These are phyloP conservation scores for Zaprionus africanus DNA, from an alignment of 1,140 invertebrate genomes.

Conservation along the genomic window DNA sequence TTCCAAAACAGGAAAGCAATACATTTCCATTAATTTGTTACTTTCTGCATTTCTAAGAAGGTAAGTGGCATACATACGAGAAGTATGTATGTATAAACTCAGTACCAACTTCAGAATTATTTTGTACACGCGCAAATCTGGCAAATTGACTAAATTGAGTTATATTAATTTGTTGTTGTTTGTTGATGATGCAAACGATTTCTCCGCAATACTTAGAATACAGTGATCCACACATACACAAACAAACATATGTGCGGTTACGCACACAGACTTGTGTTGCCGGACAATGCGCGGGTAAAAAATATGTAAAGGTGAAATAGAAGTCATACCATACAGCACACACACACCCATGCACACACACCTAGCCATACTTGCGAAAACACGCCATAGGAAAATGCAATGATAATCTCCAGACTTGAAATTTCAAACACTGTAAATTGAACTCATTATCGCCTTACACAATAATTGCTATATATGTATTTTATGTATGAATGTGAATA, in stretches of 20 bases:
- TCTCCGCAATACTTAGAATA: conserved; percentile 52
- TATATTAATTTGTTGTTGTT: conserved; percentile 29
- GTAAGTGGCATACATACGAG: conserved; percentile 45
- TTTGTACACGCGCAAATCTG: conserved; percentile 7
- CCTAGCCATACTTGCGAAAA: conserved; percentile 26
- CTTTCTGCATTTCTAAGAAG: conserved; percentile 43
- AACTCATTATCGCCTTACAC: conserved; percentile 44
- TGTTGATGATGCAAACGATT: conserved; percentile 68
- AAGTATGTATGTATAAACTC: not conserved
- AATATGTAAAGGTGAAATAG: conserved; percentile 81
- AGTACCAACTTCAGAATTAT: not conserved
- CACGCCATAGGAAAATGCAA: conserved; percentile 67
- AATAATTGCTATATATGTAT: not conserved
- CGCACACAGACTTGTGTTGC: conserved; percentile 31
- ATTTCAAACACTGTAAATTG: conserved; percentile 41
- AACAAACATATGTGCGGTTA: conserved; percentile 8
- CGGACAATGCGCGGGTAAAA: conserved; percentile 32
- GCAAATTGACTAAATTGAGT: conserved; percentile 30
- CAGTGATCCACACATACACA: conserved; percentile 34
- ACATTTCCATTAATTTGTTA: conserved; percentile 27
- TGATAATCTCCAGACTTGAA: conserved; percentile 50
- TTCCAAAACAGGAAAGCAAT: conserved; percentile 68
- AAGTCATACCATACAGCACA: conserved; percentile 73
- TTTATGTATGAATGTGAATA: not conserved
- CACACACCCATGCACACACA: conserved; percentile 33